A percentile compares a stretch with the other conserved stretches of the same genome.
Conservation (phyloP, 1,140 invertebrate species). For the Drosophila ohnishii region DNA sequence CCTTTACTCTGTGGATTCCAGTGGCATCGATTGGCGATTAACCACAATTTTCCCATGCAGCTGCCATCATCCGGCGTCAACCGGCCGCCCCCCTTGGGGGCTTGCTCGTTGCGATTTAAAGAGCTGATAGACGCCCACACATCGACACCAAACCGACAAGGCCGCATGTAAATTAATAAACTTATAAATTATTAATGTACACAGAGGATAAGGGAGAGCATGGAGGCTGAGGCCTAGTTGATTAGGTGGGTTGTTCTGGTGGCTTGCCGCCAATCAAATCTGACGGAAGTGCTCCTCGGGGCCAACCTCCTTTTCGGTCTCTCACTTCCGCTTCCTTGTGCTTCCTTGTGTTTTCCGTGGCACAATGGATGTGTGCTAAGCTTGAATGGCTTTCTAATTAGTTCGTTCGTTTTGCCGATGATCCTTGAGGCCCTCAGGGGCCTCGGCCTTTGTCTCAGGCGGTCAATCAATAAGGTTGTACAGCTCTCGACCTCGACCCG, state of each 20-base stretch:
- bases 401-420: conserved; percentile 66
- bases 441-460: conserved; percentile 51
- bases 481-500: conserved; percentile 52
- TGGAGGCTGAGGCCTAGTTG: conserved; percentile 1
- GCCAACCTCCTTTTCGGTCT: conserved; percentile 5
- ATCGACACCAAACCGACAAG: conserved; percentile 18
- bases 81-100: conserved; percentile 1
- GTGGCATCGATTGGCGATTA: conserved; percentile 38
- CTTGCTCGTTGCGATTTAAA: conserved; percentile 42
- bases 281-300: conserved; percentile 32
- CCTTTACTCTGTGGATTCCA: not conserved
- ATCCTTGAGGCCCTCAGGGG: conserved; percentile 60
- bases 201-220: not conserved
- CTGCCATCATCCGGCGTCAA: conserved; percentile 23
- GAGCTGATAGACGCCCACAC: conserved; percentile 26
- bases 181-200: conserved; percentile 75
- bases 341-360: conserved; percentile 16
- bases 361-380: conserved; percentile 49
- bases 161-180: conserved; percentile 75
- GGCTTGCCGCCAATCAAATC: conserved; percentile 39
- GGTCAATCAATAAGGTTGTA: conserved; percentile 68
- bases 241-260: conserved; percentile 28
- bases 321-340: conserved; percentile 6
- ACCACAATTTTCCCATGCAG: conserved; percentile 29
- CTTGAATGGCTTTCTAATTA: conserved; percentile 78